Evolutionary conservation across 2,888 invertebrate species (phyloP).

Genomic region (Drosophila neotestacea): DNA sequence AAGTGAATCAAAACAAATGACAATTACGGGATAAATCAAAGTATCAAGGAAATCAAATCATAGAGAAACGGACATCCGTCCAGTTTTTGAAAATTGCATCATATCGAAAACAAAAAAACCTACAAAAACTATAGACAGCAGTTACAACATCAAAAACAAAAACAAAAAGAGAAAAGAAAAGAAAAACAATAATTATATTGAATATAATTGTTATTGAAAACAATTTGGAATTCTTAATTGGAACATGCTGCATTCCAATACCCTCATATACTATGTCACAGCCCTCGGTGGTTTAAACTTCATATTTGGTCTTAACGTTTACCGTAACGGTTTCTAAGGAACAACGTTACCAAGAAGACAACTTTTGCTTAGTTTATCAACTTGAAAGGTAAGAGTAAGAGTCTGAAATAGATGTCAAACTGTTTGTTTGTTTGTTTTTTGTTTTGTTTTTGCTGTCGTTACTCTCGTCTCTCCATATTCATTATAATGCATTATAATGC

Average conservation of each 20-base stretch:
- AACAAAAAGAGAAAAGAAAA: neutral
- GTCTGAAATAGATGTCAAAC: neutral
- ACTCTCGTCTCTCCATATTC: constrained; percentile 1
- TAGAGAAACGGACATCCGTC: neutral
- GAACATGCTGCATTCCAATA: constrained; percentile 6
- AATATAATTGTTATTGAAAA: neutral
- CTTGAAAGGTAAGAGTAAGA: constrained; percentile 11
- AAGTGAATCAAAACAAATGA: constrained; percentile 6
- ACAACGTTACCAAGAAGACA: neutral
- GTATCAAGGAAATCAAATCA: neutral
- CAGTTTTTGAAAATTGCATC: neutral
- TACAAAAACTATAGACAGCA: neutral
- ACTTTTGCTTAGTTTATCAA: neutral
- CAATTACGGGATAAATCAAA: neutral
- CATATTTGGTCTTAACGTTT: neutral
- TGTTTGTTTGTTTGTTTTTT: neutral
- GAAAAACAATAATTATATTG: neutral
- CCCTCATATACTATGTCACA: neutral
- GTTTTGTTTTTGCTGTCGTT: constrained; percentile 9
- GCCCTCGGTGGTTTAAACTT: neutral
- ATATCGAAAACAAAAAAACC: neutral
- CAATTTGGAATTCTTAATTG: neutral
- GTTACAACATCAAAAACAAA: neutral
- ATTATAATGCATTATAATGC: constrained; percentile 15
- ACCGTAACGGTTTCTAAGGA: constrained; percentile 10